phyloP scores from a whole-genome alignment of 37 sponge, comb jelly and placozoan species.

The Aphrocallistes beatrix region DNA sequence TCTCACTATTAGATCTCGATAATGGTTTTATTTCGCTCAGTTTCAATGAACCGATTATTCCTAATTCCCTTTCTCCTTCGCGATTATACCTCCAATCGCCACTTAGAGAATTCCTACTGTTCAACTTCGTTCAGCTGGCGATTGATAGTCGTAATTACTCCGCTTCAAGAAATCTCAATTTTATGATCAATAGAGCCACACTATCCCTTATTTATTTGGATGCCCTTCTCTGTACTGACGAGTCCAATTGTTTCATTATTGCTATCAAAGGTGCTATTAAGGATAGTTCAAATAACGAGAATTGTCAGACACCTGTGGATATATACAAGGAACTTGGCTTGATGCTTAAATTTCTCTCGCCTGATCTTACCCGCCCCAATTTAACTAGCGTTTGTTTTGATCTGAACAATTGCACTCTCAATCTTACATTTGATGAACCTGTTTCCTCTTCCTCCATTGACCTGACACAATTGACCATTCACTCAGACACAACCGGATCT shows the following conservation, averaged over 20 bases:
- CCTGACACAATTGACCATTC: slow-evolving; percentile 21
- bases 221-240: neutral
- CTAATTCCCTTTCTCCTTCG: slow-evolving; percentile 28
- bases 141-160: neutral
- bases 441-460: slow-evolving; percentile 34
- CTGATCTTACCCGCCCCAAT: slow-evolving; percentile 46
- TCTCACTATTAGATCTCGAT: slow-evolving; percentile 52
- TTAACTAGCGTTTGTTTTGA: slow-evolving; percentile 51
- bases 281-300: neutral
- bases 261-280: neutral
- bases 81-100: slow-evolving; percentile 26
- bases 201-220: neutral
- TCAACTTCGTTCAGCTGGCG: neutral
- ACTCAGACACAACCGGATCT: slow-evolving; percentile 15
- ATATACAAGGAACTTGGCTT: neutral
- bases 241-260: neutral
- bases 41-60: slow-evolving; percentile 46
- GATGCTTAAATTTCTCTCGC: neutral
- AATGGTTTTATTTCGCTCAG: slow-evolving; percentile 34
- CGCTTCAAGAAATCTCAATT: neutral
- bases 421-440: slow-evolving; percentile 50
- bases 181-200: neutral
- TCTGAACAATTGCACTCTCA: slow-evolving; percentile 30
- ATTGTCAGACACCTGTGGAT: neutral
- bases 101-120: neutral